A percentile compares a stretch with the other conserved stretches of the same genome.
phyloP scores from a whole-genome alignment of 2,888 invertebrate species.

The Dermolepida albohirtum region DNA sequence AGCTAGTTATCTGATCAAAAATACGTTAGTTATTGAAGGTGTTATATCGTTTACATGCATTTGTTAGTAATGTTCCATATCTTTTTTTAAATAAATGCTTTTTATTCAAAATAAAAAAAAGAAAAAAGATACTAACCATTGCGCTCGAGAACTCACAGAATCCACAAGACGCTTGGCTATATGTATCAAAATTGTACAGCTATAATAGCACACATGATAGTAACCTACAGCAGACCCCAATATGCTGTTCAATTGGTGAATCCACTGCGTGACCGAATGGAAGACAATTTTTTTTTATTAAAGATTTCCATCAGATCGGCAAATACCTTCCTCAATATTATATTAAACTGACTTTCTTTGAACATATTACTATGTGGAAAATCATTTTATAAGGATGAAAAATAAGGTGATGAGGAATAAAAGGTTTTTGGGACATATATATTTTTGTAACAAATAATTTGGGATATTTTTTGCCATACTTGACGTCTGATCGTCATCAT shows the following conservation, averaged over 20 bases:
- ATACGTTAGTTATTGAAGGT: not conserved
- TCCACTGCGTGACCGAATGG: constrained; percentile 57
- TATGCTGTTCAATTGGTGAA: constrained; percentile 53
- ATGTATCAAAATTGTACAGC: constrained; percentile 54
- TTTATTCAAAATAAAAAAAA: constrained; percentile 48
- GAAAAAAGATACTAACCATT: constrained; percentile 57
- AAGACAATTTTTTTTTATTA: constrained; percentile 46
- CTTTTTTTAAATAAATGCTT: constrained; percentile 38
- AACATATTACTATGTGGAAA: constrained; percentile 8
- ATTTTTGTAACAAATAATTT: not conserved
- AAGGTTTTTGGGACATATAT: too few relatives aligned
- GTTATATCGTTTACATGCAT: constrained; percentile 15
- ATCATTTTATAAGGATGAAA: constrained; percentile 15
- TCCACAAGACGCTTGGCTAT: constrained; percentile 59
- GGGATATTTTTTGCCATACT: constrained; percentile 57
- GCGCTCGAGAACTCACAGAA: constrained; percentile 59
- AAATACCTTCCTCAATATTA: constrained; percentile 53
- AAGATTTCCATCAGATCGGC: constrained; percentile 57
- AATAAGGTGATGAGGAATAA: constrained; percentile 10
- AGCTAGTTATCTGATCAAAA: not conserved
- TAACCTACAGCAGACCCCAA: constrained; percentile 61
- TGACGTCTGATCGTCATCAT: constrained; percentile 23
- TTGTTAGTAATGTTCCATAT: constrained; percentile 17
- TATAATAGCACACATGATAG: constrained; percentile 55
- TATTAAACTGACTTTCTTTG: constrained; percentile 3